Evolutionary conservation across 1,140 invertebrate genomes (phyloP).

Genomic region (Drosophila guanche): DNA sequence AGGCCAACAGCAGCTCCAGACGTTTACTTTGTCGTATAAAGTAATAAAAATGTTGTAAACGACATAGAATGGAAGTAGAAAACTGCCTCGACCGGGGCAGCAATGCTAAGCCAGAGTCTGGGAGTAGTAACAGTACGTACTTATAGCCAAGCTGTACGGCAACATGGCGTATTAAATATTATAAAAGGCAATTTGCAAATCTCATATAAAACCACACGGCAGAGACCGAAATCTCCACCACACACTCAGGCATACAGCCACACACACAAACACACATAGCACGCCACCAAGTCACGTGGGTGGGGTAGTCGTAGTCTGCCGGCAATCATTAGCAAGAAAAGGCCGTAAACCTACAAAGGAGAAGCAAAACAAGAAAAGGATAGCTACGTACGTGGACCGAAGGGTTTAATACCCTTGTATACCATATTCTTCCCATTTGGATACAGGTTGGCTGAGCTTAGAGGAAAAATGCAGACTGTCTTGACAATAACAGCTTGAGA

Average conservation of each 20-base stretch:
- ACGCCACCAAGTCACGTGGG: background rate
- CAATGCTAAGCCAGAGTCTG: too few relatives aligned
- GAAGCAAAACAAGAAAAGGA: slow-evolving; percentile 30
- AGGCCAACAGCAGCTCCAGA: slow-evolving; percentile 6
- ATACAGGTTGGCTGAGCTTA: too few relatives aligned
- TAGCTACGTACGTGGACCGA: too few relatives aligned
- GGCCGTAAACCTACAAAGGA: slow-evolving; percentile 44
- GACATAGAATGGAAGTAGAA: slow-evolving; percentile 66
- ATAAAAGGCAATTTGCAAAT: slow-evolving; percentile 76
- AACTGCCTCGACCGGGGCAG: slow-evolving; percentile 8
- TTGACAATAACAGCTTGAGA: too few relatives aligned
- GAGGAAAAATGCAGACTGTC: too few relatives aligned
- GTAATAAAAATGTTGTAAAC: slow-evolving; percentile 73
- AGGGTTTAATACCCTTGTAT: too few relatives aligned
- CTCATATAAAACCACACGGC: slow-evolving; percentile 71
- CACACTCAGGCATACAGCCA: slow-evolving; percentile 28
- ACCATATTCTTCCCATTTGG: too few relatives aligned
- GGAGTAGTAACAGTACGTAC: too few relatives aligned
- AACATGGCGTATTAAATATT: slow-evolving; percentile 66
- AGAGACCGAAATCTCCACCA: slow-evolving; percentile 38
- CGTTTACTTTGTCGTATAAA: slow-evolving; percentile 63
- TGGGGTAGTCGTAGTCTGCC: slow-evolving; percentile 13
- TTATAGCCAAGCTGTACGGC: background rate
- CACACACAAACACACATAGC: slow-evolving; percentile 1
- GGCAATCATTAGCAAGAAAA: slow-evolving; percentile 72